Conservation (phyloP, 92 coral and sea anemone genomes). For the Montipora capitata region DNA sequence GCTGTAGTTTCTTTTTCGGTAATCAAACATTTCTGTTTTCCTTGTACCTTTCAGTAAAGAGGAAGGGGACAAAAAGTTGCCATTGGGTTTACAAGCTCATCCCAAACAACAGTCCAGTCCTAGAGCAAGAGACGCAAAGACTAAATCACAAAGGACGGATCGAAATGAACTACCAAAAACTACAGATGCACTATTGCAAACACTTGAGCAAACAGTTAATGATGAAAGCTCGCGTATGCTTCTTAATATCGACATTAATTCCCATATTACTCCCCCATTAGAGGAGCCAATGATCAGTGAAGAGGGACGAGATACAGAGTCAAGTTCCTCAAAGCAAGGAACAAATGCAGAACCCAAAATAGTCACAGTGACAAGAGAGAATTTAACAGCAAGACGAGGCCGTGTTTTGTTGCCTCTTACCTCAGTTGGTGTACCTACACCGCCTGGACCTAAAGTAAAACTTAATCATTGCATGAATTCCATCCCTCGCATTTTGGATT, state of each 20-base stretch:
- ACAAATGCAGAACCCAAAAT: slow-evolving; percentile 13
- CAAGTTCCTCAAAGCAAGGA: not conserved
- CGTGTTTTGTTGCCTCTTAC: slow-evolving; percentile 69
- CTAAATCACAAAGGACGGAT: slow-evolving; percentile 20
- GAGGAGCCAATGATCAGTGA: slow-evolving; percentile 56
- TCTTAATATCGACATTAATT: slow-evolving; percentile 85
- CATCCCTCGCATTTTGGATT: slow-evolving; percentile 83
- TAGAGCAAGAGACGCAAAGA: slow-evolving; percentile 17
- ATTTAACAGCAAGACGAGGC: slow-evolving; percentile 38
- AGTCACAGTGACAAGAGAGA: slow-evolving; percentile 54
- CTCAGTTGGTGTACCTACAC: slow-evolving; percentile 82
- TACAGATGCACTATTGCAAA: not conserved
- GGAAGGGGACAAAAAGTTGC: slow-evolving; percentile 10
- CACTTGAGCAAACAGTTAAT: slow-evolving; percentile 32
- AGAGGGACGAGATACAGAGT: not conserved
- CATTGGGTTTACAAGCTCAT: slow-evolving; percentile 35
- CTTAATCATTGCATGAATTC: slow-evolving; percentile 89
- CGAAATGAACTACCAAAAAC: not conserved
- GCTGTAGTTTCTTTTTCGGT: not conserved
- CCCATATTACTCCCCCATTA: slow-evolving; percentile 85
- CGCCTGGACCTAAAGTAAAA: slow-evolving; percentile 53
- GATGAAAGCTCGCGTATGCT: slow-evolving; percentile 74
- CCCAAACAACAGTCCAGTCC: slow-evolving; percentile 45
- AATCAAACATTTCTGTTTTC: not conserved
- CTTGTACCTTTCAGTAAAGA: not conserved